These are phyloP conservation scores for Meiosimyza decipiens DNA, from an alignment of 2,888 invertebrate species.

Conservation along the genomic window DNA sequence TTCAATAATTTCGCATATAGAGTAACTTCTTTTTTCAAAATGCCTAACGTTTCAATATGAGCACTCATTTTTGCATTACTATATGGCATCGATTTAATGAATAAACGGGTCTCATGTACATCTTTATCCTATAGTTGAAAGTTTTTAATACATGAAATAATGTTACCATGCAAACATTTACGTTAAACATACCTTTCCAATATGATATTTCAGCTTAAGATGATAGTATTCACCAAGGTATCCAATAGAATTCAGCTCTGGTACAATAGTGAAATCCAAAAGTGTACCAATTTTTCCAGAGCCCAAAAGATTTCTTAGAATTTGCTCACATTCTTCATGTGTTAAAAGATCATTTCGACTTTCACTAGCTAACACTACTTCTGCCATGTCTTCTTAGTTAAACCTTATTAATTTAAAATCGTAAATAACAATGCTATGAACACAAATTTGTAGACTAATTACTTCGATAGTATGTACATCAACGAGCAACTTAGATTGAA, in stretches of 20 bases:
- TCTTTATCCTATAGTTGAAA: constrained; percentile 18
- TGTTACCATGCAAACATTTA: neutral
- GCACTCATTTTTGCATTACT: constrained; percentile 48
- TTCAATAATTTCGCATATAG: constrained; percentile 53
- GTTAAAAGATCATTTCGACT: constrained; percentile 50
- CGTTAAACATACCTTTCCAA: constrained; percentile 23
- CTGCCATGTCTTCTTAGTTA: neutral
- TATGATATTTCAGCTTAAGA: constrained; percentile 49
- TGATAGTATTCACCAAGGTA: constrained; percentile 60
- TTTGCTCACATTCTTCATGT: constrained; percentile 49
- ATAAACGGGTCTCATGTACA: constrained; percentile 46
- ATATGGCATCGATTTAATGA: constrained; percentile 55
- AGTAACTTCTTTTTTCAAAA: constrained; percentile 54
- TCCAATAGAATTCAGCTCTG: constrained; percentile 52
- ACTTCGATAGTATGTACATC: no score
- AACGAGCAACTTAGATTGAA: no score
- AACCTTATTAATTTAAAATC: neutral
- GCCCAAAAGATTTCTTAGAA: constrained; percentile 48
- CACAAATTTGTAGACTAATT: no score
- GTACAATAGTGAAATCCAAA: constrained; percentile 46
- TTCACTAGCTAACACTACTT: constrained; percentile 13
- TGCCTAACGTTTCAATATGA: constrained; percentile 47
- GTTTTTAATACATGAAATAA: neutral
- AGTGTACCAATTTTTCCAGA: constrained; percentile 45
- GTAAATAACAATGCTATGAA: no score